Base-by-base conservation (phyloP, 92 coral and sea anemone genomes). In the Umimayanthus chanpuru region DNA sequence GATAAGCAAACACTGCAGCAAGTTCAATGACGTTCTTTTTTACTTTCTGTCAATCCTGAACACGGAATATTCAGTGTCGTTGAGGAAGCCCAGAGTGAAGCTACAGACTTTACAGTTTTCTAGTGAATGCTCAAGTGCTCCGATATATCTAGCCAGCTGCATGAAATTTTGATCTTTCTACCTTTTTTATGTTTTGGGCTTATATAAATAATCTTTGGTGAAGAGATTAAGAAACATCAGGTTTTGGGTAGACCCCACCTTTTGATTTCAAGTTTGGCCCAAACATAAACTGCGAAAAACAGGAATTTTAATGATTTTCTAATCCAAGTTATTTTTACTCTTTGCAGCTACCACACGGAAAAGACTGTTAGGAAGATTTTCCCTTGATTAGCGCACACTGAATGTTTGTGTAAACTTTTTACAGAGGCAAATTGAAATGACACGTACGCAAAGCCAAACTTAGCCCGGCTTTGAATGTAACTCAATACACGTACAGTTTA, bases 401-500 rank as follows among this genome's bases (percentile, higher is more conserved):
- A 75, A 20, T 15, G n/a, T 44, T 20, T 81, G 26, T 23, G 47
- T 8, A 66, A 29, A 83, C 11, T 44, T 56, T 36, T 9, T 21
- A 61, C 73, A 38, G 67, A 38, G 73, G 21, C 50, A 81, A 40
- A 70, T 49, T 49, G 40, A 49, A 70, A 75, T 75, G 79, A 75
- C 79, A 75, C 77, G 28, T 41, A 44, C 41, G 30, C 65, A 83
- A 4, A 43, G 25, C 18, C 11, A 68, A 70, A 68, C 2, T 29
- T 16, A 70, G 87, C 49, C 74, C n/a, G 64, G 61, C n/a, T 47
- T 15, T 7, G 36, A 71, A 83, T 68, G 78, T 44, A 68, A 83
- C 78, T 83, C 71, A 47, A 83, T 70, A 68, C 77, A 43, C 5
- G 77, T 15, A 29, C 28, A 68, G 79, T 83, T 83, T 67, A 83